Percentiles rank a stretch among this genome's conserved stretches.
Conservation (phyloP, 2,888 invertebrate species). For the Pandemis corylana region DNA sequence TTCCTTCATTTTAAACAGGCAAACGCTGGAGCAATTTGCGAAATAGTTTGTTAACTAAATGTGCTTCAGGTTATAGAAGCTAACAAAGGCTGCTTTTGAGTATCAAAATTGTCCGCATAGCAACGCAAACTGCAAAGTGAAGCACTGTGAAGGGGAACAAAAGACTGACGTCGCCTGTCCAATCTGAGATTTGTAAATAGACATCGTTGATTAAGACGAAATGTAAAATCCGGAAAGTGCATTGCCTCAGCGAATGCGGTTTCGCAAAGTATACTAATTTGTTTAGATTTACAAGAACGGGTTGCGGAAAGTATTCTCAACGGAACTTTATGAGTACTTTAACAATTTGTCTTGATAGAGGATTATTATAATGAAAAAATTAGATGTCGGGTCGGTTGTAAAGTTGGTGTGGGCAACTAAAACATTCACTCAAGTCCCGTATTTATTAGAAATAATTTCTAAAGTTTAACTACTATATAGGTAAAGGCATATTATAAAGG, state of each 20-base stretch:
- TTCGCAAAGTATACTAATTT: not conserved
- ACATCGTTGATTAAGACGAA: not conserved
- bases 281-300: not conserved
- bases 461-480: too few species aligned
- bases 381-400: too few species aligned
- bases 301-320: too few species aligned
- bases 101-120: slow-evolving; percentile 22
- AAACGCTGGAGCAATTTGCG: not conserved
- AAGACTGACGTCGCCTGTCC: slow-evolving; percentile 25
- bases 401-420: too few species aligned
- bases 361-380: too few species aligned
- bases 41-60: slow-evolving; percentile 7
- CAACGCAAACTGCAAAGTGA: slow-evolving; percentile 9
- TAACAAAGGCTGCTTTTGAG: slow-evolving; percentile 31
- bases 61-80: slow-evolving; percentile 10
- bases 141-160: slow-evolving; percentile 19
- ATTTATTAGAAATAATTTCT: too few species aligned
- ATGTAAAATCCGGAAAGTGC: not conserved
- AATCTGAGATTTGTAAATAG: slow-evolving; percentile 1
- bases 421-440: too few species aligned
- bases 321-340: too few species aligned
- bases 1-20: not conserved
- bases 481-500: too few species aligned
- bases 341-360: too few species aligned
- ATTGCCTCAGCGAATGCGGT: not conserved